Evolutionary conservation across 2,113 vertebrate genomes (phyloP).

Genomic region (Nestor notabilis): DNA sequence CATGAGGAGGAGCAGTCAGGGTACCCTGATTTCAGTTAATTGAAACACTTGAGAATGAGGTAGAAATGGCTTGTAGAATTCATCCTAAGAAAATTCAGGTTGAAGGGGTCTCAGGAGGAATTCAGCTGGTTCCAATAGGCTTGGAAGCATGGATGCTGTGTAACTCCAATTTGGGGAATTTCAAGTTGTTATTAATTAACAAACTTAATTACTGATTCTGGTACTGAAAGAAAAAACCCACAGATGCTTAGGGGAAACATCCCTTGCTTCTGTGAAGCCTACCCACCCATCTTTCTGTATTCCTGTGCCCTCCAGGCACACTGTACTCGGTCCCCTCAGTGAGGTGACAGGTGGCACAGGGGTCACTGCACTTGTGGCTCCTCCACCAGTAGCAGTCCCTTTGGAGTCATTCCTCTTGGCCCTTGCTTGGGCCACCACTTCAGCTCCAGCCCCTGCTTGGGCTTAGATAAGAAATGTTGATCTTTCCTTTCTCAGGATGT

Average conservation of each 20-base stretch:
- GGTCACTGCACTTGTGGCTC: background rate
- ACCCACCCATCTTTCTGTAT: background rate
- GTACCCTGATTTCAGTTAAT: background rate
- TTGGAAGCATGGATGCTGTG: background rate
- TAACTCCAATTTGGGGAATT: background rate
- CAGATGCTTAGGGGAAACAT: background rate
- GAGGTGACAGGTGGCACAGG: background rate
- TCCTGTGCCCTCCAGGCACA: background rate
- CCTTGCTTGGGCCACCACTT: background rate
- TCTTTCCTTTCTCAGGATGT: constrained; percentile 81
- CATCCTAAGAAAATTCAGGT: background rate
- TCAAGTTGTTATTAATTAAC: background rate
- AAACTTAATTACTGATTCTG: background rate
- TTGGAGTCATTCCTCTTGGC: background rate
- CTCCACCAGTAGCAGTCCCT: background rate
- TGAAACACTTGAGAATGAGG: background rate
- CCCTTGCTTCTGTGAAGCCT: background rate
- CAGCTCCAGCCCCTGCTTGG: background rate
- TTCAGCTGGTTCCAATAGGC: background rate
- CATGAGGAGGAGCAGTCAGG: background rate
- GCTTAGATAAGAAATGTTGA: background rate
- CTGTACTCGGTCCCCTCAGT: background rate
- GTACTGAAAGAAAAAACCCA: accelerated
- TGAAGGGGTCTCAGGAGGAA: background rate
- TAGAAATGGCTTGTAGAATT: background rate